A percentile compares a stretch with the other conserved stretches of the same genome.
phyloP scores from a whole-genome alignment of 2,113 vertebrate genomes.

The Narcine bancroftii region DNA sequence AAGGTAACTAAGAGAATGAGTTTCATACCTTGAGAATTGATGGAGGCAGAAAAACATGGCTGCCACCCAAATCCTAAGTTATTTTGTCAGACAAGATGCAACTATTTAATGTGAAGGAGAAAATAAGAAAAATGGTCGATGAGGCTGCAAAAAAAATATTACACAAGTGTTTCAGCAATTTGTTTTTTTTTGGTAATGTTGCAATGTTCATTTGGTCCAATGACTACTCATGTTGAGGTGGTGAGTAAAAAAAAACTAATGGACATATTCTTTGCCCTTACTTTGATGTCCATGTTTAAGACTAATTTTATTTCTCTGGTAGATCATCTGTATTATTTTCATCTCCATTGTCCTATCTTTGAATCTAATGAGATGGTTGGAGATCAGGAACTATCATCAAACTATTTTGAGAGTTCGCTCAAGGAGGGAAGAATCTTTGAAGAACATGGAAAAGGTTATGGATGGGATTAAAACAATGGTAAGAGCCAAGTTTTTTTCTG shows the following conservation, averaged over 20 bases:
- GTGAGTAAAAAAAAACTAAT: not conserved
- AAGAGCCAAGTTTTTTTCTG: not conserved
- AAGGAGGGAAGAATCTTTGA: not conserved
- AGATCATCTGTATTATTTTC: not conserved
- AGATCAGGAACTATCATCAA: not conserved
- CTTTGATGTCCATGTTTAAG: no score
- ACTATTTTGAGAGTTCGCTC: no score
- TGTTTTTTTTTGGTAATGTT: no score
- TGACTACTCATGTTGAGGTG: not conserved
- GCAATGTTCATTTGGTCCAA: no score
- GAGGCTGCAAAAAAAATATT: not conserved
- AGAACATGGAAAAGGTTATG: not conserved
- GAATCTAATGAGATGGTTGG: not conserved
- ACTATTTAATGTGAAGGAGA: not conserved
- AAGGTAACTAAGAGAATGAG: not conserved
- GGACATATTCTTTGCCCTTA: not conserved
- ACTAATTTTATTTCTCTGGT: not conserved
- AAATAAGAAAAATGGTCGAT: not conserved
- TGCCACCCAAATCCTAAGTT: not conserved
- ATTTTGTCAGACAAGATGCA: not conserved
- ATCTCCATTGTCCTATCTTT: not conserved
- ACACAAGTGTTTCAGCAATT: not conserved
- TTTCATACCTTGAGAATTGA: not conserved
- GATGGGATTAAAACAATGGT: not conserved
- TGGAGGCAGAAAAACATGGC: not conserved